These are phyloP conservation scores for Aphelenchoides fujianensis DNA, from an alignment of 1,140 invertebrate genomes.

Conservation along the genomic window DNA sequence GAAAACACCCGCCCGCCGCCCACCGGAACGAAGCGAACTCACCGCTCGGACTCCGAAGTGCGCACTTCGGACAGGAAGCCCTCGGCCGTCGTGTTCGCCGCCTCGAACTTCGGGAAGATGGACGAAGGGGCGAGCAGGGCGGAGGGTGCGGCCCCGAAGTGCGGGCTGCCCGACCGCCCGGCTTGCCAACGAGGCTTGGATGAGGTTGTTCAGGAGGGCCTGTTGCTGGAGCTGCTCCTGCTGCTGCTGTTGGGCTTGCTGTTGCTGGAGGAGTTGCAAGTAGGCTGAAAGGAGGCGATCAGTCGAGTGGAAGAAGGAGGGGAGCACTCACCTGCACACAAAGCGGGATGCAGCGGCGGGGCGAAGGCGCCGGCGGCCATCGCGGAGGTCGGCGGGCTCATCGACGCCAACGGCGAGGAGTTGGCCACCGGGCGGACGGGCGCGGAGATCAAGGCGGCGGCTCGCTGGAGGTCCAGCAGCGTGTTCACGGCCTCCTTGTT, in stretches of 20 bases:
- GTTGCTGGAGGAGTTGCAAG: conserved; percentile 12
- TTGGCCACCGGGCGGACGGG: background rate
- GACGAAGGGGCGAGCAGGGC: background rate
- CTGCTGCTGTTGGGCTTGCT: background rate
- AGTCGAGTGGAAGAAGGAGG: no score
- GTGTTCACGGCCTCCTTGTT: background rate
- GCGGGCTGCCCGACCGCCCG: background rate
- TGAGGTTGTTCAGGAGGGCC: background rate
- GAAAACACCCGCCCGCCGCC: background rate
- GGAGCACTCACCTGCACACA: conserved; percentile 13
- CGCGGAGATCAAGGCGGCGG: background rate
- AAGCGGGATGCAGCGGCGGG: conserved; percentile 1
- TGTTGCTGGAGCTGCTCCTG: conserved; percentile 7
- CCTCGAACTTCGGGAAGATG: conserved; percentile 1
- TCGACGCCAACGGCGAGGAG: conserved; percentile 2
- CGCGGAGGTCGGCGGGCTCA: background rate
- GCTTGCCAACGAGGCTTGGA: conserved; percentile 11
- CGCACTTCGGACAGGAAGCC: conserved; percentile 8
- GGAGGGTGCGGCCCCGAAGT: background rate
- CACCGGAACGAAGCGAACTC: background rate
- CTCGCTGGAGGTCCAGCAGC: background rate
- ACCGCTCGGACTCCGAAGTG: conserved; percentile 13
- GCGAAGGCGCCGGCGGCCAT: background rate
- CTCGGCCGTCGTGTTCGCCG: background rate
- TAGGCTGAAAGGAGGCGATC: conserved; percentile 14